These are phyloP conservation scores for Diplolepis rosae DNA, from an alignment of 2,888 invertebrate genomes.

Conservation along the genomic window DNA sequence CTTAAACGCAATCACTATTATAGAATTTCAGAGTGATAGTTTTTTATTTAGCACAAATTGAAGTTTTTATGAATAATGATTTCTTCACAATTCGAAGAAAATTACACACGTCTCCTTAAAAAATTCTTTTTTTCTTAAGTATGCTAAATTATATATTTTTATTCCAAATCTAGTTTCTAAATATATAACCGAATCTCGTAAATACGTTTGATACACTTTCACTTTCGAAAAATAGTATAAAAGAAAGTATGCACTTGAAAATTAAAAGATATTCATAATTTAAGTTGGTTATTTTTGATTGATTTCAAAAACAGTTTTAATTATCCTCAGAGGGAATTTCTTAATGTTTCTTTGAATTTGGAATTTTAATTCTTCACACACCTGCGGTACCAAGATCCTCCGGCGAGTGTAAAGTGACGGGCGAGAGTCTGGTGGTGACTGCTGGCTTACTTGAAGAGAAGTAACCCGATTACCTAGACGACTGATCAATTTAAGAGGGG, in stretches of 20 bases:
- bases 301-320: too few relatives aligned
- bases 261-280: background rate
- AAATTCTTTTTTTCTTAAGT: background rate
- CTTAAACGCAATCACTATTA: background rate
- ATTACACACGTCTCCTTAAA: background rate
- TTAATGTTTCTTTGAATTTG: background rate
- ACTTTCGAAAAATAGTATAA: background rate
- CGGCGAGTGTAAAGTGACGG: constrained; percentile 34
- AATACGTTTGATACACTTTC: background rate
- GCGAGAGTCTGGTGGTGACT: constrained; percentile 51
- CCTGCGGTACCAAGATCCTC: constrained; percentile 33
- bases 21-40: background rate
- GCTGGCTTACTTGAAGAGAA: constrained; percentile 55
- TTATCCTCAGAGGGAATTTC: background rate
- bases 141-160: background rate
- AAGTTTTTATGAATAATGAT: background rate
- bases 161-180: background rate
- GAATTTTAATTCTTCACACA: constrained; percentile 28
- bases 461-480: constrained; percentile 59
- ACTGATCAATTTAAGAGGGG: constrained; percentile 59
- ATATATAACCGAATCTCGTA: background rate
- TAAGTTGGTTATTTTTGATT: too few relatives aligned
- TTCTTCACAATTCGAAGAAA: background rate
- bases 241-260: background rate
- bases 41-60: background rate